phyloP scores from a whole-genome alignment of 1,140 invertebrate species.

The Paraescarpia echinospica region DNA sequence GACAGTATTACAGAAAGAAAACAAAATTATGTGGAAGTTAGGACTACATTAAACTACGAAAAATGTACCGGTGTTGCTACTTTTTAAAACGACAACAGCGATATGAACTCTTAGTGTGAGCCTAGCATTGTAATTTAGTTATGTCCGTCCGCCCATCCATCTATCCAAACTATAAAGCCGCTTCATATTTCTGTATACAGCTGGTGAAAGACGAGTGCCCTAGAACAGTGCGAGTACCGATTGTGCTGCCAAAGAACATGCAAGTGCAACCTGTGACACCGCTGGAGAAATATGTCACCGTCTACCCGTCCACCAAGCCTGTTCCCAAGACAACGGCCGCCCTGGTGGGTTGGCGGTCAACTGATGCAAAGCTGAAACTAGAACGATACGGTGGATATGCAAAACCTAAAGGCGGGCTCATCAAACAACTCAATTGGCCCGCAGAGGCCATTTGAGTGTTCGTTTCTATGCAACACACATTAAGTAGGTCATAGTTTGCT shows the following conservation, averaged over 20 bases:
- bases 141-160: neutral
- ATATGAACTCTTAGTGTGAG: neutral
- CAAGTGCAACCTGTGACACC: neutral
- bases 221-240: neutral
- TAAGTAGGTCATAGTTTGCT: neutral
- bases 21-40: too few species aligned
- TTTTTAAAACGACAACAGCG: neutral
- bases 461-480: neutral
- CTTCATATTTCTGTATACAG: neutral
- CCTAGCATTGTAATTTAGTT: neutral
- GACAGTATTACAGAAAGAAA: too few species aligned
- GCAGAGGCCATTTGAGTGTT: constrained; percentile 40
- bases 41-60: neutral
- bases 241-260: constrained; percentile 20
- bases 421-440: constrained; percentile 56
- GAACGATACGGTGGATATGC: constrained; percentile 54
- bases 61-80: neutral
- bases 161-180: neutral
- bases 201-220: constrained; percentile 18
- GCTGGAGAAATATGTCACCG: constrained; percentile 13
- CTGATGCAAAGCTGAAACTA: constrained; percentile 37
- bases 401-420: constrained; percentile 48
- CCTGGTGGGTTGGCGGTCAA: constrained; percentile 51
- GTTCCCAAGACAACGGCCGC: constrained; percentile 51
- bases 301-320: neutral